These are phyloP conservation scores for Agrotis segetum DNA, from an alignment of 2,888 invertebrate species.

Conservation along the genomic window DNA sequence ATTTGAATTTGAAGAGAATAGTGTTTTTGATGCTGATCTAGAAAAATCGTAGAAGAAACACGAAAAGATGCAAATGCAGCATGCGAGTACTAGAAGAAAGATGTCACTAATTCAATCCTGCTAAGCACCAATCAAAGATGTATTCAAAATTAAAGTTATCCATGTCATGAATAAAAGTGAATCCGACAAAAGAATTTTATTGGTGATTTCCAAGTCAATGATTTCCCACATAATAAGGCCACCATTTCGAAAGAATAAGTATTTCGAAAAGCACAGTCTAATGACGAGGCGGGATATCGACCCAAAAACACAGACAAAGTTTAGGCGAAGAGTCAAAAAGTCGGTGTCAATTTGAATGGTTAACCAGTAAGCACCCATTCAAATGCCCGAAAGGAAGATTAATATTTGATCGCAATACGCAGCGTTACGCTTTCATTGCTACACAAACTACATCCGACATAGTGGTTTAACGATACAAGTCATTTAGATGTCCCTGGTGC, in stretches of 20 bases:
- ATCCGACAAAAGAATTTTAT: not conserved
- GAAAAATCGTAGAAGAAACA: not conserved
- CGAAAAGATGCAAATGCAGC: not conserved
- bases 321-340: not conserved
- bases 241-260: not conserved
- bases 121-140: not conserved
- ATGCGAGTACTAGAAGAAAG: not conserved
- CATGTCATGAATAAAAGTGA: not conserved
- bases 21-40: not conserved
- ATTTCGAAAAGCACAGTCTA: too few species aligned
- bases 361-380: too few species aligned
- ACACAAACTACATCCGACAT: conserved; percentile 13
- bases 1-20: not conserved
- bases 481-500: conserved; percentile 25
- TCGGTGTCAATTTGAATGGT: not conserved
- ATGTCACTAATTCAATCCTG: not conserved
- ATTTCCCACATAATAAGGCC: not conserved
- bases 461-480: conserved; percentile 27
- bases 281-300: too few species aligned
- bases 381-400: not conserved
- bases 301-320: not conserved
- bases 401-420: not conserved
- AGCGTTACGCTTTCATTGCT: conserved; percentile 7
- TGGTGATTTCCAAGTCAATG: not conserved
- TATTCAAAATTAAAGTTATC: not conserved